Evolutionary conservation across 2,113 vertebrate genomes (phyloP).

Genomic region (Petrocephalus microphthalmus): DNA sequence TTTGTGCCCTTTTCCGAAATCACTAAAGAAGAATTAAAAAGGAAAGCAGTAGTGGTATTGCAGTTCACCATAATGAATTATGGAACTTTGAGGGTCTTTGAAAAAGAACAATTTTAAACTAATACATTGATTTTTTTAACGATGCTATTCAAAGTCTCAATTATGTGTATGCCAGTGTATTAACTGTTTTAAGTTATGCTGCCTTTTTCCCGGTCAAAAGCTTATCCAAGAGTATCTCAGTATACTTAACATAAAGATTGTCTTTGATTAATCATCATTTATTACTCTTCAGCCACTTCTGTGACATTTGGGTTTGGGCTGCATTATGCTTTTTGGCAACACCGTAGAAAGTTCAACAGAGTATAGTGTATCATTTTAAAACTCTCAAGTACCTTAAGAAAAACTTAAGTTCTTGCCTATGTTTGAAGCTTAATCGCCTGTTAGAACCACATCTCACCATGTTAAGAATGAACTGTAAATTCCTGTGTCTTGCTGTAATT

Average conservation of each 20-base stretch:
- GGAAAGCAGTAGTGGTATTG: not conserved
- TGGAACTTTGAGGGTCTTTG: slow-evolving; percentile 24
- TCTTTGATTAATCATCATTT: not conserved
- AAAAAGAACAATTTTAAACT: not conserved
- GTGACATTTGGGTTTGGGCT: not conserved
- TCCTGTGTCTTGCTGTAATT: not conserved
- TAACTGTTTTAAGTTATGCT: not conserved
- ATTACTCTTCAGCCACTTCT: not conserved
- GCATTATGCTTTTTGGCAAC: not conserved
- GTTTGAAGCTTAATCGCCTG: not conserved
- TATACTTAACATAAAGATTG: not conserved
- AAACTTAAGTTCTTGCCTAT: not conserved
- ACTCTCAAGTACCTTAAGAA: not conserved
- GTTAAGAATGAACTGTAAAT: not conserved
- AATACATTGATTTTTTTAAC: not conserved
- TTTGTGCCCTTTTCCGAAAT: not conserved
- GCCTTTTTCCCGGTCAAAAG: not conserved
- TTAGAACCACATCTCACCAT: not conserved
- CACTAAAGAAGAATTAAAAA: not conserved
- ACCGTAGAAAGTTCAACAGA: not conserved
- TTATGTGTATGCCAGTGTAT: not conserved
- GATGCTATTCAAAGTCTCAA: not conserved
- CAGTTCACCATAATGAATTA: slow-evolving; percentile 13
- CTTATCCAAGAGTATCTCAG: not conserved
- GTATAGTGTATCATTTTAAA: not conserved